Percentiles rank a stretch among this genome's conserved stretches.
These are phyloP conservation scores for Arctopsyche grandis DNA, from an alignment of 1,140 invertebrate genomes.

Conservation along the genomic window DNA sequence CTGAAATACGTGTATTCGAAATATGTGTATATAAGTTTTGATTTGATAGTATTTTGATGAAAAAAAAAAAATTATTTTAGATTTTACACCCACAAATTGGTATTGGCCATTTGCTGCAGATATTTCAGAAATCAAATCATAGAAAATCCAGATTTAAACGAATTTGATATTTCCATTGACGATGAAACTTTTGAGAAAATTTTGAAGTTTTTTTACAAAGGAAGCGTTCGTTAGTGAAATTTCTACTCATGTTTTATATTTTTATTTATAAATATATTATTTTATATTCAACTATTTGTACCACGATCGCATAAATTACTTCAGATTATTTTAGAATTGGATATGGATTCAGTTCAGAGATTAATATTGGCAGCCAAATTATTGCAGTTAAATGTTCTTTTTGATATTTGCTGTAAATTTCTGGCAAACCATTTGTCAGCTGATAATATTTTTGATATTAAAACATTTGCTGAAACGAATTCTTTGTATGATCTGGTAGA, in stretches of 20 bases:
- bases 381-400: background rate
- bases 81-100: background rate
- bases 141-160: background rate
- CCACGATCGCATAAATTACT: too few species aligned
- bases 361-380: background rate
- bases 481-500: background rate
- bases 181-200: background rate
- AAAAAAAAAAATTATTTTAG: background rate
- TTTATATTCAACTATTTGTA: too few species aligned
- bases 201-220: background rate
- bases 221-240: background rate
- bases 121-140: background rate
- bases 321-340: too few species aligned
- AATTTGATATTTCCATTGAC: background rate
- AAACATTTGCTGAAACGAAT: background rate
- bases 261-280: too few species aligned
- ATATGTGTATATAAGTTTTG: too few species aligned
- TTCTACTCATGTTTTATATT: too few species aligned
- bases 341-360: background rate
- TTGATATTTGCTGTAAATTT: background rate
- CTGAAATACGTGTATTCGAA: too few species aligned
- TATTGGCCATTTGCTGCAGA: background rate
- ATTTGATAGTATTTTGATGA: too few species aligned
- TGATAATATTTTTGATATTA: background rate
- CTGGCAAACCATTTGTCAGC: background rate